A percentile compares a stretch with the other conserved stretches of the same genome.
phyloP scores from a whole-genome alignment of 2,888 invertebrate genomes.

The Dichetophora obliterata region DNA sequence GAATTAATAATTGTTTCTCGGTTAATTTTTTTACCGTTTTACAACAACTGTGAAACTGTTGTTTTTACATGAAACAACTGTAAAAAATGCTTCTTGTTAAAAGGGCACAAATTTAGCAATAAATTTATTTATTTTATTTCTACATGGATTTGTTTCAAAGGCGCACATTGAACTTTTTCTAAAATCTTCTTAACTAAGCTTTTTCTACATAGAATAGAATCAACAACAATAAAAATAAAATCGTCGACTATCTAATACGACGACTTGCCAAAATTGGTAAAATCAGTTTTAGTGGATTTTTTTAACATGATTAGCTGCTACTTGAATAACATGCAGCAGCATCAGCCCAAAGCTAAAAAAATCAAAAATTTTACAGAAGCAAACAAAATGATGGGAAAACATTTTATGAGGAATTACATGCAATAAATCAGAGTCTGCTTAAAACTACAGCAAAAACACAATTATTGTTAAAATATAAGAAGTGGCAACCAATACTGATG shows the following conservation, averaged over 20 bases:
- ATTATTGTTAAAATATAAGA: background rate
- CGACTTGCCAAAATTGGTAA: no score
- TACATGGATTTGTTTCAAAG: constrained; percentile 22
- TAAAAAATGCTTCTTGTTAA: no score
- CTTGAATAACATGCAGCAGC: no score
- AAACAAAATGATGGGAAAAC: background rate
- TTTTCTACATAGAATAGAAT: background rate
- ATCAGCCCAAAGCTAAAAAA: no score
- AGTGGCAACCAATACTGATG: background rate
- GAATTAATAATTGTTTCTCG: no score
- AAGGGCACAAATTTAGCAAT: background rate
- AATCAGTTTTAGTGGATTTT: no score
- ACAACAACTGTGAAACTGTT: no score
- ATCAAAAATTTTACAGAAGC: no score
- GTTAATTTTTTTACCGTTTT: no score
- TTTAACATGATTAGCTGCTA: no score
- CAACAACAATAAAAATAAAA: constrained; percentile 1
- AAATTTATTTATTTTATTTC: constrained; percentile 15
- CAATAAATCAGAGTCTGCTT: constrained; percentile 1
- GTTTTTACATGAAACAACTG: no score
- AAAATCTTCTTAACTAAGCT: background rate
- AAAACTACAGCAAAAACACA: background rate
- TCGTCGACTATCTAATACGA: no score
- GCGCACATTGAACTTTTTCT: constrained; percentile 19
- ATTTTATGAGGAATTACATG: background rate